These are phyloP conservation scores for Cataglyphis rosenhaueri DNA, from an alignment of 2,888 invertebrate species.

Conservation along the genomic window DNA sequence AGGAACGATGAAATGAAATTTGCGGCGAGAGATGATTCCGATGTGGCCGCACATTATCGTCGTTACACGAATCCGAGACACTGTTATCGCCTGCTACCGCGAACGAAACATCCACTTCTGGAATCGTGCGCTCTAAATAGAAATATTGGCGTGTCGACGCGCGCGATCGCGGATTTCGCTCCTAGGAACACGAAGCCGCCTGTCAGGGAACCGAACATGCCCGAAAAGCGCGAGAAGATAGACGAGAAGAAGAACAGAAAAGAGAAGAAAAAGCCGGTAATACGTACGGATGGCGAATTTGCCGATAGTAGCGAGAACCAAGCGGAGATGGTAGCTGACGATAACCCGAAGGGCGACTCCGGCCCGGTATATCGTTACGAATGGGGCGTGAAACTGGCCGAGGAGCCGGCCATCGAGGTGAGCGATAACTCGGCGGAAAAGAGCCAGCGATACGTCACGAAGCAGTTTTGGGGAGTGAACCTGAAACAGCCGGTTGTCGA, in stretches of 20 bases:
- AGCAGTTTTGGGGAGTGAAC: conserved; percentile 70
- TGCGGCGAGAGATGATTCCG: conserved; percentile 29
- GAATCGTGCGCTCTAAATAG: neutral
- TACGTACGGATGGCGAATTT: conserved; percentile 62
- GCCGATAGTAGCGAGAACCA: conserved; percentile 42
- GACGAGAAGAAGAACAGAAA: conserved; percentile 74
- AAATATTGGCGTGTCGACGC: conserved; percentile 7
- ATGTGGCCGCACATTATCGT: conserved; percentile 23
- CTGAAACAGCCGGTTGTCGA: conserved; percentile 42
- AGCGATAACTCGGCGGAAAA: conserved; percentile 56
- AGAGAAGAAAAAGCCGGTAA: conserved; percentile 76
- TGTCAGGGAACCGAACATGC: conserved; percentile 76
- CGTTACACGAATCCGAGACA: conserved; percentile 42
- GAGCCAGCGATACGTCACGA: conserved; percentile 59
- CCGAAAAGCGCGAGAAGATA: conserved; percentile 71
- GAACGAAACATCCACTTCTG: conserved; percentile 19
- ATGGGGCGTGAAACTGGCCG: conserved; percentile 75
- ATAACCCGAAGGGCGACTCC: conserved; percentile 18
- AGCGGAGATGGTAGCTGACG: neutral
- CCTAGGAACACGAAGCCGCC: conserved; percentile 72
- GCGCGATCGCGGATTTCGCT: conserved; percentile 55
- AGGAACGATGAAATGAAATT: conserved; percentile 12
- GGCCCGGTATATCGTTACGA: conserved; percentile 63
- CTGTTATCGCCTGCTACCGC: conserved; percentile 42
- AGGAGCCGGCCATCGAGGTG: conserved; percentile 28